These are phyloP conservation scores for Rissa tridactyla DNA, from an alignment of 2,113 vertebrate genomes.

Conservation along the genomic window DNA sequence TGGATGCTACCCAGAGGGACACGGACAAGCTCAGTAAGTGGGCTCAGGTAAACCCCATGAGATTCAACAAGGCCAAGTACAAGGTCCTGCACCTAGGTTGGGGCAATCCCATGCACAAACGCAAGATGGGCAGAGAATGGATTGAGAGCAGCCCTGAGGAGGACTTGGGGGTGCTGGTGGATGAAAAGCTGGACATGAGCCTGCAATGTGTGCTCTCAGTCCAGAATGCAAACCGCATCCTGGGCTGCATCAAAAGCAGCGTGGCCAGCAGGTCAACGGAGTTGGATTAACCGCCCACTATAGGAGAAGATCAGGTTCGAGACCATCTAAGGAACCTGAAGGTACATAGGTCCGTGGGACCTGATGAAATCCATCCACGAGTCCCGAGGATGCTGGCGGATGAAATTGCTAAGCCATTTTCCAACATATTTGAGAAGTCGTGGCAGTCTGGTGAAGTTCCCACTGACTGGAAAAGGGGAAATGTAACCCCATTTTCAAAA, in stretches of 20 bases:
- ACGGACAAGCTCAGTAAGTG: not conserved
- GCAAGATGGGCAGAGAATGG: not conserved
- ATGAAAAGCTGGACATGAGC: not conserved
- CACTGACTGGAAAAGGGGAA: no score
- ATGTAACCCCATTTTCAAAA: no score
- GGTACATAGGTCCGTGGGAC: no score
- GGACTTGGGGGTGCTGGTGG: not conserved
- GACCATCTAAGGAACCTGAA: no score
- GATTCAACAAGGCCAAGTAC: not conserved
- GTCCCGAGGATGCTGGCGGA: no score
- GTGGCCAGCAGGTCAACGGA: not conserved
- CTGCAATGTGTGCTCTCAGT: not conserved
- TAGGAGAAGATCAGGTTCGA: no score
- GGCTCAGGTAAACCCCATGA: not conserved
- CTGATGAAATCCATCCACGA: no score
- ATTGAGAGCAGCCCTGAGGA: not conserved
- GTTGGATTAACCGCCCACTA: no score
- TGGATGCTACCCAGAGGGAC: not conserved
- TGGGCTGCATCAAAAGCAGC: not conserved
- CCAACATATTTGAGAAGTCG: no score
- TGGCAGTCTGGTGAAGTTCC: no score
- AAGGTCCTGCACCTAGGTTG: not conserved
- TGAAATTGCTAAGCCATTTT: no score
- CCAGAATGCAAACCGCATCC: not conserved
- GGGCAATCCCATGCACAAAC: not conserved